Base-by-base conservation (phyloP, 2,888 invertebrate species). In the Drosophila subquinaria region DNA sequence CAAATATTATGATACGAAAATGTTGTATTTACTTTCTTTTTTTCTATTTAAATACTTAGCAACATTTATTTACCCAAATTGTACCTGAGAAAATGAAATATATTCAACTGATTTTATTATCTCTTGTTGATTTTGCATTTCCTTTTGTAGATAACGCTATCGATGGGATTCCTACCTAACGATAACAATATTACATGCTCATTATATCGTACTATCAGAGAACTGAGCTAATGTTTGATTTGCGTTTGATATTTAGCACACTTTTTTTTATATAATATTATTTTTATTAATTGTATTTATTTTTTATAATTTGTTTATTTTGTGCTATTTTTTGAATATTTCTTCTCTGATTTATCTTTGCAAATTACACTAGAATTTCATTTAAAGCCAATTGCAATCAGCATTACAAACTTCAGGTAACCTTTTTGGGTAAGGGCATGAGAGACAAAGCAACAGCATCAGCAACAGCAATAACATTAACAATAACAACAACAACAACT, bases 381-480 rank as follows among this genome's bases (percentile, higher is more conserved):
- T 33, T 59, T 40, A 13, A 42, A 48, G 52, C 23, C 42, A 30
- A 40, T 15, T 35, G 23, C 69, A 61, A 75, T 75, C 56, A 55
- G 17, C 62, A 23, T 63, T 38, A 45, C 33, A 69, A 36, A 59
- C 23, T 52, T 47, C 27, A 45, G 76, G 52, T 63, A 73, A 64
- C 77, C 77, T 56, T 71, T 73, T 57, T 23, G 15, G 48, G 76
- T 86, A 63, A 85, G 88, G 86, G 88, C 88, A 82, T 81, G 51
- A 52, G 50, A 80, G 30, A 61, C 48, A 55, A 69, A 45, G n/a
- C 20, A 53, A 23, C 52, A 56, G 50, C 11, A 45, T 11, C 20
- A 53, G 8, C 52, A 56, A 45, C 23, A 30, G 30, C 27, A 17
- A 4, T 23, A 23, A 23, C 23, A 23, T 23, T 23, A 53, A 23